Base-by-base conservation (phyloP, 2,113 vertebrate genomes). In the Orthonyx spaldingii region DNA sequence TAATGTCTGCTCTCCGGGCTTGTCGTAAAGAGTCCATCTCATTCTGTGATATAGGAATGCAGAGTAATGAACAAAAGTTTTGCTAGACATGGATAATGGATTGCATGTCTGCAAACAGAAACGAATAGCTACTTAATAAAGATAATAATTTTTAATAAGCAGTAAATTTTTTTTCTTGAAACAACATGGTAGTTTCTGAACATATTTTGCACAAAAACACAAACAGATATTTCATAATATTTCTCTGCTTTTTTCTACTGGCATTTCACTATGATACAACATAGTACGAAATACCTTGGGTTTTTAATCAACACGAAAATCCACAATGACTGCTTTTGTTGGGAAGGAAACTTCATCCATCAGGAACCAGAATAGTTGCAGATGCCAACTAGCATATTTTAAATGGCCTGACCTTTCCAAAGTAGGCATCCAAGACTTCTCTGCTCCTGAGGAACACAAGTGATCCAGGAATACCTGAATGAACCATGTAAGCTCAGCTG, bases 121-220 rank as follows among this genome's bases (percentile, higher is more conserved):
- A 81, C 75, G 15, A 61, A 56, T 9, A 92, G 53, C 28, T 5
- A 1, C 61, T 94, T 89, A 35, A 82, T 75, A 92, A 68, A 79
- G 80, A 81, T 39, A 88, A 61, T 86, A 92, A 79, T 65, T 95
- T 96, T 97, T 97, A 97, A 94, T 97, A 90, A 61, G 53, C 17
- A 90, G 80, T 66, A 80, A 16, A 1, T 1, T 57, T 3, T 35
- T 92, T 94, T 87, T 64, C 35, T 84, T 84, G 74, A 87, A 76
- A 90, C 17, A 49, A 42, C 14, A 9, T 32, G 57, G 37, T 65
- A 87, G 11, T 84, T 94, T 92, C 76, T 86, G 53, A 88, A 90
- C 18, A 92, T 71, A 84, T 64, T 77, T 90, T 72, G 33, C 37
- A 17, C 37, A 87, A 75, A 87, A 26, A 2, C 10, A 46, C 33